A percentile compares a stretch with the other conserved stretches of the same genome.
These are phyloP conservation scores for Melanostoma scalare DNA, from an alignment of 2,888 invertebrate genomes.

Conservation along the genomic window DNA sequence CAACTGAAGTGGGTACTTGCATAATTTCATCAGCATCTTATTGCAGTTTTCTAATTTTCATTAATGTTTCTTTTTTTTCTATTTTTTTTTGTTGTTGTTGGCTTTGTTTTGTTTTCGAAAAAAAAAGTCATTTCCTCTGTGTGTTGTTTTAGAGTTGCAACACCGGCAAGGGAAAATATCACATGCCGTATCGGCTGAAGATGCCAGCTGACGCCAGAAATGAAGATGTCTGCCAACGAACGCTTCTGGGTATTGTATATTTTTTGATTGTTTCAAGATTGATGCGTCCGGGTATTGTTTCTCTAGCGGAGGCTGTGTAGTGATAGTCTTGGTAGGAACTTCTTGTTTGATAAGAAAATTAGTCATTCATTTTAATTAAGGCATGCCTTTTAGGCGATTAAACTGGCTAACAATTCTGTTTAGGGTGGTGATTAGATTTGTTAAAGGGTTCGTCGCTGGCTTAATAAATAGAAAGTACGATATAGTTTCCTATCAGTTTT, in stretches of 20 bases:
- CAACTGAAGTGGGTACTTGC: conserved; percentile 62
- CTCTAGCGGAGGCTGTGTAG: conserved; percentile 1
- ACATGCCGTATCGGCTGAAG: conserved; percentile 8
- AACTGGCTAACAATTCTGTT: too few relatives aligned
- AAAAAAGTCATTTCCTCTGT: conserved; percentile 45
- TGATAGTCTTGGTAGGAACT: conserved; percentile 40
- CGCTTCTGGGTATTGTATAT: conserved; percentile 63
- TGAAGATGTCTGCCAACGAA: conserved; percentile 42
- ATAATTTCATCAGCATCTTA: conserved; percentile 52
- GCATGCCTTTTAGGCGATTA: too few relatives aligned
- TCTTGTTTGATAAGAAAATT: conserved; percentile 59
- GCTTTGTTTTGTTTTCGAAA: conserved; percentile 15
- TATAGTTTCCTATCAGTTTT: too few relatives aligned
- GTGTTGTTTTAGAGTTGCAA: conserved; percentile 34
- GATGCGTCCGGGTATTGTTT: conserved; percentile 68
- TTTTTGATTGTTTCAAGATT: conserved; percentile 48
- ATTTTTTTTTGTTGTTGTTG: background rate
- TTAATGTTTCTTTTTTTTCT: conserved; percentile 22
- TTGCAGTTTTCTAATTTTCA: conserved; percentile 57
- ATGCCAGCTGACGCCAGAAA: conserved; percentile 29
- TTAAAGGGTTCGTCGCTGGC: too few relatives aligned
- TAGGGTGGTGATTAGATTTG: too few relatives aligned
- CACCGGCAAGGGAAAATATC: conserved; percentile 26
- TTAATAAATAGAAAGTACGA: too few relatives aligned
- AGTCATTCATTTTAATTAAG: conserved; percentile 16